Base-by-base conservation (phyloP, 2,888 invertebrate species). In the Limnephilus auricula region DNA sequence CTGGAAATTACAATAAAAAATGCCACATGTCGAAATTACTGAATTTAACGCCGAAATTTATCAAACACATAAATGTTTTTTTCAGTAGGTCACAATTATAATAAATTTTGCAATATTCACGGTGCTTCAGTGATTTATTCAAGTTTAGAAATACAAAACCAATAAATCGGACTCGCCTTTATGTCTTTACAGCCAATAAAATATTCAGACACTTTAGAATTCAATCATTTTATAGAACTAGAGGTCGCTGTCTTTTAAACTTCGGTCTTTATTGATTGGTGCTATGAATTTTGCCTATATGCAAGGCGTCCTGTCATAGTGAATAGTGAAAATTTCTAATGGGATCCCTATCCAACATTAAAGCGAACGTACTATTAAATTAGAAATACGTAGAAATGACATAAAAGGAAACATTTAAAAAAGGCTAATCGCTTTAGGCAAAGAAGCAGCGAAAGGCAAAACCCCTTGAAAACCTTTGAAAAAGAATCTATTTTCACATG, bases 241-340 rank as follows among this genome's bases (percentile, higher is more conserved):
- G 65, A 25, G 65, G n/a, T 65, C 50, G 5, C 18, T 18, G 18
- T 18, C 50, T 18, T 18, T 13, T 45, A 45, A 1, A 45, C 18
- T 15, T 0, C 18, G 15, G 50, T 50, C 9, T n/a, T 65, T 65
- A 65, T 65, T 65, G 65, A 80, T 32, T 13, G 31, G 80, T 80
- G 80, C 32, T 32, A 32, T 80, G 31, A 80, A 80, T 80, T 32
- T 80, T 80, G 80, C 80, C 80, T 80, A 80, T 80, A 80, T 80
- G 30, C 32, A 80, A 80, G 80, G 80, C 80, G 80, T 80, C 65
- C 2, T 25, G 65, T 9, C 1, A 25, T 4, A n/a, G 65, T 2
- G 65, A 65, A 25, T 4, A n/a, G 65, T 2, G 65, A 65, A 65
- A 65, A 25, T 25, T 25, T 65, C 65, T 25, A 65, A 65, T 65